Conservation (phyloP, 2,888 invertebrate genomes). For the Lepidochitona cinerea region DNA sequence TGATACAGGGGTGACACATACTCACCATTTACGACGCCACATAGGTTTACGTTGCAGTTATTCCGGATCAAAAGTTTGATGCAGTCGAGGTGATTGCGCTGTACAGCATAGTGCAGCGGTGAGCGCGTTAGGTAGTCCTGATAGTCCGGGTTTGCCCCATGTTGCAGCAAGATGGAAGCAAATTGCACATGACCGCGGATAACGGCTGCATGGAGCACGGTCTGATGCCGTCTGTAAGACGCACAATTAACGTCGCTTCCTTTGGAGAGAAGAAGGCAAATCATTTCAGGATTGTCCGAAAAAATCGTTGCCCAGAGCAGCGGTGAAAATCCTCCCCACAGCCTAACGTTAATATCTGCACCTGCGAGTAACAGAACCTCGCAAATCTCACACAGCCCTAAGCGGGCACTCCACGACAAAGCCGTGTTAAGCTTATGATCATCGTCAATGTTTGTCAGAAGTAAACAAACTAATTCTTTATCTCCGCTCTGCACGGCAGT, state of each 20-base stretch:
- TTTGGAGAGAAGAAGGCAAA: conserved; percentile 29
- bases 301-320: conserved; percentile 43
- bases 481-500: neutral
- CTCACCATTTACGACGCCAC: conserved; percentile 41
- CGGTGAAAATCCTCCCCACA: conserved; percentile 49
- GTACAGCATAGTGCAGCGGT: conserved; percentile 42
- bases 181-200: conserved; percentile 35
- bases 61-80: conserved; percentile 36
- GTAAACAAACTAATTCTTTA: neutral
- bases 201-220: conserved; percentile 43
- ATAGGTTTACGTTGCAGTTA: conserved; percentile 41
- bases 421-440: conserved; percentile 32
- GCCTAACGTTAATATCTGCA: conserved; percentile 36
- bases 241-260: conserved; percentile 38
- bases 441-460: neutral
- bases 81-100: conserved; percentile 29
- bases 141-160: conserved; percentile 36
- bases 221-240: conserved; percentile 40
- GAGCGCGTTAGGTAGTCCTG: conserved; percentile 44
- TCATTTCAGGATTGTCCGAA: conserved; percentile 30
- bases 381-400: conserved; percentile 36
- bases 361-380: conserved; percentile 30
- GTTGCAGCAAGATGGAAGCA: conserved; percentile 28
- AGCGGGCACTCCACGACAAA: conserved; percentile 46
- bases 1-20: conserved; percentile 42